Base-by-base conservation (phyloP, 2,888 invertebrate species). In the Parelbella ahira region DNA sequence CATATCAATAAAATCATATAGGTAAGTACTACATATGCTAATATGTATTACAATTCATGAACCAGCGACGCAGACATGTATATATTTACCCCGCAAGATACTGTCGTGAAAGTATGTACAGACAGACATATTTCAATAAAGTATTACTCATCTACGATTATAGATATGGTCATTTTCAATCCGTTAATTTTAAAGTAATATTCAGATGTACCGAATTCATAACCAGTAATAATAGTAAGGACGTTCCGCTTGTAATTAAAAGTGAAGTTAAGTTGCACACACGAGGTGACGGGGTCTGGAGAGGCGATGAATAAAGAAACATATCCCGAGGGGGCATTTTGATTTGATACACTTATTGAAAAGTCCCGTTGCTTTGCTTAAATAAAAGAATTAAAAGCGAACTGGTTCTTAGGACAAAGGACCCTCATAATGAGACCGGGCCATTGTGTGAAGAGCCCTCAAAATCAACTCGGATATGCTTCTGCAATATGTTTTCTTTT, bases 401-500 rank as follows among this genome's bases (percentile, higher is more conserved):
- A 87, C 87, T 78, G 79, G 87, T 86, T 81, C 69, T 80, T 70
- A 86, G 84, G 86, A 87, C 86, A 87, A 86, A 83, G 80, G 67
- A 47, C 86, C 84, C 84, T 79, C 69, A 86, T 86, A 84, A 86
- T 87, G 82, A 86, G 77, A 73, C 83, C 74, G 74, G 79, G 79
- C 80, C 79, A 83, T 84, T 86, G 84, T 76, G 65, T 63, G 60
- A 75, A 83, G 86, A 61, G 70, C 80, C 76, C 86, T 84, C 63
- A 68, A 68, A 70, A 68, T 68, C 67, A 64, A 68, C 70, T 72
- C 62, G 58, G 63, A 73, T 67, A 63, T 68, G 63, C 60, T 55
- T 55, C 51, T 62, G 68, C 82, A 81, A 79, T 84, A 83, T 82
- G 81, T 61, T 81, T 78, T 15, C 4, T 15, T 15, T 15, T 77